A percentile compares a stretch with the other conserved stretches of the same genome.
Conservation (phyloP, 2,113 vertebrate species). For the Pelecanoides urinatrix region DNA sequence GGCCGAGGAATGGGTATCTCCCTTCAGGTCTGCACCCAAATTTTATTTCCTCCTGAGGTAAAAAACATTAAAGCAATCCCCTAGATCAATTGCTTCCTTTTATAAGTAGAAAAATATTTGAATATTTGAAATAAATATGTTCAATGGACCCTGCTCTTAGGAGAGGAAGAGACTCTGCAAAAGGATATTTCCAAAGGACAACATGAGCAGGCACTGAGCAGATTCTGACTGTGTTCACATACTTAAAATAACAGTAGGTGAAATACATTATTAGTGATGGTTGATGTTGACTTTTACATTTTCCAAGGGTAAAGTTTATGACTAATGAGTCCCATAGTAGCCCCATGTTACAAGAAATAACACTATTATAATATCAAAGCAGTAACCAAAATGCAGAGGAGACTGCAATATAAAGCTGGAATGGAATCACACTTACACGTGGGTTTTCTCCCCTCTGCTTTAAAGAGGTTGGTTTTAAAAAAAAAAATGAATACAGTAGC, state of each 20-base stretch:
- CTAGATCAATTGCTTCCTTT: not conserved
- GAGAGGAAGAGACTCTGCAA: not conserved
- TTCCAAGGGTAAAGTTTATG: slow-evolving; percentile 41
- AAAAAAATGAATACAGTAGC: slow-evolving; percentile 12
- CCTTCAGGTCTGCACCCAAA: not conserved
- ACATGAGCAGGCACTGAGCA: not conserved
- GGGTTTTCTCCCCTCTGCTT: not conserved
- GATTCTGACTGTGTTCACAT: slow-evolving; percentile 24
- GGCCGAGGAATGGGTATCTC: not conserved
- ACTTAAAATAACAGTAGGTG: slow-evolving; percentile 54
- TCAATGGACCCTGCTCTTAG: not conserved
- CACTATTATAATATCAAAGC: slow-evolving; percentile 24
- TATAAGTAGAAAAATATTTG: not conserved
- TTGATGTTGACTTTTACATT: slow-evolving; percentile 39
- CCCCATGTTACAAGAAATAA: slow-evolving; percentile 39
- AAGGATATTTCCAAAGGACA: slow-evolving; percentile 27
- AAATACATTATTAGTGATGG: slow-evolving; percentile 45
- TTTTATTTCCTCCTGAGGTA: not conserved
- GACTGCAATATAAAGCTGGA: not conserved
- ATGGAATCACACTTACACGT: not conserved
- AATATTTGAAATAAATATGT: not conserved
- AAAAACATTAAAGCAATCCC: not conserved
- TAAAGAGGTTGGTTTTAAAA: slow-evolving; percentile 34
- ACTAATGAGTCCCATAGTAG: slow-evolving; percentile 55
- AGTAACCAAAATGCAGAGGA: not conserved